These are phyloP conservation scores for Emmelina monodactyla DNA, from an alignment of 2,888 invertebrate genomes.

Conservation along the genomic window DNA sequence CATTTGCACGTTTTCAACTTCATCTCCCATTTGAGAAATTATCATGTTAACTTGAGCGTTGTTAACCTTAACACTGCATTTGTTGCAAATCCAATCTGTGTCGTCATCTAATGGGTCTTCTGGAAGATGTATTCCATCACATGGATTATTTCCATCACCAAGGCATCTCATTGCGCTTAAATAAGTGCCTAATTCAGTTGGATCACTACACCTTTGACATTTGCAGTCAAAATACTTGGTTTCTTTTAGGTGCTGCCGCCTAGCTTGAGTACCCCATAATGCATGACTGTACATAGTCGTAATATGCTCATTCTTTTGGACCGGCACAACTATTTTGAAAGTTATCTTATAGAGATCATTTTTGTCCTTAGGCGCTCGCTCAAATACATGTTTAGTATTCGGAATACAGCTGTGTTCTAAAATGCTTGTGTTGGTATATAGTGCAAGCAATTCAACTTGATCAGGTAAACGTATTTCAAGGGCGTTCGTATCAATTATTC, in stretches of 20 bases:
- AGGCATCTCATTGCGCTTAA: slow-evolving; percentile 75
- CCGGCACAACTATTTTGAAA: slow-evolving; percentile 71
- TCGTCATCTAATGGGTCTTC: slow-evolving; percentile 73
- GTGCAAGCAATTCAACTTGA: slow-evolving; percentile 73
- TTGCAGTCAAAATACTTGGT: slow-evolving; percentile 82
- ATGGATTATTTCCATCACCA: slow-evolving; percentile 62
- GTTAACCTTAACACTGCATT: slow-evolving; percentile 71
- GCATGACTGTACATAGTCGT: slow-evolving; percentile 89
- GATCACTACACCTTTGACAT: slow-evolving; percentile 78
- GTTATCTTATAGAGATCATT: slow-evolving; percentile 70
- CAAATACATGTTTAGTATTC: slow-evolving; percentile 79
- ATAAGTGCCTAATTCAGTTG: slow-evolving; percentile 81
- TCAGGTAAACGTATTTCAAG: slow-evolving; percentile 74
- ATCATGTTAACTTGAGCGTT: slow-evolving; percentile 72
- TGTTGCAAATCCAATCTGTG: slow-evolving; percentile 79
- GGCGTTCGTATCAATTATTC: slow-evolving; percentile 84
- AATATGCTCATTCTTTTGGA: slow-evolving; percentile 76
- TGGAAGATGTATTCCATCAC: slow-evolving; percentile 75
- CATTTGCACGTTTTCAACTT: slow-evolving; percentile 73
- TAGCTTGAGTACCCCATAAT: slow-evolving; percentile 84
- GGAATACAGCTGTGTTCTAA: slow-evolving; percentile 85
- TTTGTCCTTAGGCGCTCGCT: slow-evolving; percentile 51
- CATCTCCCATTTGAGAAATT: slow-evolving; percentile 76
- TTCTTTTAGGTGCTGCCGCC: slow-evolving; percentile 78
- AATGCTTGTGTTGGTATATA: slow-evolving; percentile 79